These are phyloP conservation scores for Nephila pilipes DNA, from an alignment of 1,140 invertebrate genomes.

Conservation along the genomic window DNA sequence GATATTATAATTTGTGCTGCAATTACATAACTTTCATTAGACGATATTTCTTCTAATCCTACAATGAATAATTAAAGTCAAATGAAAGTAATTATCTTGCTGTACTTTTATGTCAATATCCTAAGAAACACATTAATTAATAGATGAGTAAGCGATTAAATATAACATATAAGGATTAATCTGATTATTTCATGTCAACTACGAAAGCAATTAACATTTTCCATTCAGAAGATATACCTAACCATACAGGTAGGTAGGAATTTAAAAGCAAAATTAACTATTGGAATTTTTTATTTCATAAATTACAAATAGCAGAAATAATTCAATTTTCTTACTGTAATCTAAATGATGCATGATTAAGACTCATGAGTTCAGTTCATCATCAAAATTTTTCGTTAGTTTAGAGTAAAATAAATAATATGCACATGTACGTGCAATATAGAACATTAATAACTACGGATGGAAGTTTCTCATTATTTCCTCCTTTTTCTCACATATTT, in stretches of 20 bases:
- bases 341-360: not conserved
- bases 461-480: constrained; percentile 52
- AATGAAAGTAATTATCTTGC: too few relatives aligned
- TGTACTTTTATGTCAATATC: too few relatives aligned
- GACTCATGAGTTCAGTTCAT: not conserved
- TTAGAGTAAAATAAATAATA: not conserved
- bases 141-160: too few relatives aligned
- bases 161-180: too few relatives aligned
- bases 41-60: too few relatives aligned
- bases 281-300: not conserved
- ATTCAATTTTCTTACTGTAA: not conserved
- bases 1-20: too few relatives aligned
- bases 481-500: not conserved
- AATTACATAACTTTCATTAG: too few relatives aligned
- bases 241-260: not conserved
- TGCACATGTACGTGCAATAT: not conserved
- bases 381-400: not conserved
- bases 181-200: not conserved
- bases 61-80: too few relatives aligned
- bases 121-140: too few relatives aligned
- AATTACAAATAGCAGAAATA: not conserved
- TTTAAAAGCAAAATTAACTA: not conserved
- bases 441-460: constrained; percentile 16
- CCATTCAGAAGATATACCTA: not conserved
- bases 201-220: not conserved